Base-by-base conservation (phyloP, 2,888 invertebrate species). In the Callosobruchus maculatus region DNA sequence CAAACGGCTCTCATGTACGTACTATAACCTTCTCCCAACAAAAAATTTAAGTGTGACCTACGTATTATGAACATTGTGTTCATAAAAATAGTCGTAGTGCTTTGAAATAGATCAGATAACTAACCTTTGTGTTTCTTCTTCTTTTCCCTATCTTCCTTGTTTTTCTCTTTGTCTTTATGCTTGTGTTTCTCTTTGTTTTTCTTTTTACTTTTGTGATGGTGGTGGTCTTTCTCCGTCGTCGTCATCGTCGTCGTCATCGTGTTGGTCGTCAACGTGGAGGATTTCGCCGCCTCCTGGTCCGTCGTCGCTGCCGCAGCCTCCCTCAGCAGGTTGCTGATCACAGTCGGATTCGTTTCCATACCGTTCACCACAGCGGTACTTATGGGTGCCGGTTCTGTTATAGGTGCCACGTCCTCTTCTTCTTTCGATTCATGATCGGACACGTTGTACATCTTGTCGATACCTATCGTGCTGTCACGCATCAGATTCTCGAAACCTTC, bases 181-280 rank as follows among this genome's bases (percentile, higher is more conserved):
- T 94, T 94, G 81, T 94, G 93, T 83, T 94, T 94, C 83, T 93
- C 93, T 80, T 92, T 91, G 85, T 94, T 94, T 86, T 93, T 94
- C 81, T 94, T 94, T 82, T 87, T 87, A 72, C 86, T 85, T 73
- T 85, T 86, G 81, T 84, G 85, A 70, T 87, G 84, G 71, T 83
- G 82, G 73, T 86, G 82, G 75, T 83, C 83, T 73, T 83, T 82
- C 22, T 85, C 87, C 68, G 67, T 31, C 21, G 7, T 73, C 74
- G n/a, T 72, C 72, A n/a, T n/a, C n/a, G n/a, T n/a, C n/a, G n/a
- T n/a, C n/a, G n/a, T n/a, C n/a, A n/a, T n/a, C n/a, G n/a, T n/a
- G n/a, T n/a, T n/a, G n/a, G n/a, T n/a, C n/a, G n/a, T n/a, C n/a
- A n/a, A n/a, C n/a, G n/a, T 81, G 31, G 74, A 72, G 4, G 75